phyloP scores from a whole-genome alignment of 2,888 invertebrate genomes.

The Brachyptera putata region DNA sequence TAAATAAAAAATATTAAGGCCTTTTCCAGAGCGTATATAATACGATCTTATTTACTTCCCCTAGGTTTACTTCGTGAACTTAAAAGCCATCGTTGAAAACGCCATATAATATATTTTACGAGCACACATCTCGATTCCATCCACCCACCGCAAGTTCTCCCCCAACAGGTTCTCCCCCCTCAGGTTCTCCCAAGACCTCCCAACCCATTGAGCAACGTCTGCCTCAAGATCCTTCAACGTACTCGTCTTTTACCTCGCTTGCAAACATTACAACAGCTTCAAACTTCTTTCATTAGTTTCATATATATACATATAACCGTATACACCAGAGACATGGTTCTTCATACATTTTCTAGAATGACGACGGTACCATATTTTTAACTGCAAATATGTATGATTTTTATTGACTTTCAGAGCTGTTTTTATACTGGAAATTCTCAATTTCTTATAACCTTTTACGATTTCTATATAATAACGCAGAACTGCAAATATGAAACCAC shows the following conservation, averaged over 20 bases:
- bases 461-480: too few relatives aligned
- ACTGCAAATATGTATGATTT: not conserved
- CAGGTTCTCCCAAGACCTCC: too few relatives aligned
- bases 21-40: too few relatives aligned
- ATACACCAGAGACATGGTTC: not conserved
- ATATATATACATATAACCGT: not conserved
- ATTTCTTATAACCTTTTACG: too few relatives aligned
- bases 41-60: not conserved
- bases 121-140: not conserved
- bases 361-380: not conserved
- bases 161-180: too few relatives aligned
- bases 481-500: not conserved
- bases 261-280: not conserved
- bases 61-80: not conserved
- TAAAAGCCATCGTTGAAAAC: not conserved
- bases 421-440: not conserved
- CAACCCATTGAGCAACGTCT: not conserved
- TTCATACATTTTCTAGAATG: not conserved
- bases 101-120: conserved; percentile 1
- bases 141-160: too few relatives aligned
- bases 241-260: not conserved
- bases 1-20: too few relatives aligned
- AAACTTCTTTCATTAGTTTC: not conserved
- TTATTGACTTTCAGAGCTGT: not conserved
- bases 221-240: not conserved